A percentile compares a stretch with the other conserved stretches of the same genome.
phyloP scores from a whole-genome alignment of 2,113 vertebrate genomes.

The Ornithorhynchus anatinus region DNA sequence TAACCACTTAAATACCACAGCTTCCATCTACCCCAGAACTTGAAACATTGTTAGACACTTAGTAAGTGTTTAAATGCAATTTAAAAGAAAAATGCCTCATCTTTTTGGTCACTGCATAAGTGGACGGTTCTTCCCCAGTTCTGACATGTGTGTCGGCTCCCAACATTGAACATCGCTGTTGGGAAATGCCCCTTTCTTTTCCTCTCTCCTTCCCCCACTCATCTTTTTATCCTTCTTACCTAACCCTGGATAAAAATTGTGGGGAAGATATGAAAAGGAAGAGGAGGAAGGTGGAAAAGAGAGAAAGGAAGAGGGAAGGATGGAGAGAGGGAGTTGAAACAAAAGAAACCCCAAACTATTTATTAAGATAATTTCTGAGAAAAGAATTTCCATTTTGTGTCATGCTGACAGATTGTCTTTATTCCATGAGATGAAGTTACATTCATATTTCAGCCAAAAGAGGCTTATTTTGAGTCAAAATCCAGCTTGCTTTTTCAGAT shows the following conservation, averaged over 20 bases:
- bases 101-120: neutral
- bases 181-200: neutral
- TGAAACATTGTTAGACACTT: no score
- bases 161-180: conserved; percentile 22
- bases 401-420: conserved; percentile 57
- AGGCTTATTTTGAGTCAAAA: conserved; percentile 1
- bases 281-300: no score
- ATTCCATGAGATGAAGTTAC: conserved; percentile 41
- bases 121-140: neutral
- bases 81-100: no score
- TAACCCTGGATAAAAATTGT: no score
- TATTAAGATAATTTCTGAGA: conserved; percentile 41
- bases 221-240: neutral
- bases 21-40: no score
- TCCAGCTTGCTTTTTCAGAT: conserved; percentile 8
- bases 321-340: neutral
- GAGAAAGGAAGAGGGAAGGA: no score
- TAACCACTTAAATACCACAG: no score
- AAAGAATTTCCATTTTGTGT: conserved; percentile 47
- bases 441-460: conserved; percentile 22
- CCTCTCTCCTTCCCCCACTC: neutral
- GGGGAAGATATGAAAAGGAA: no score
- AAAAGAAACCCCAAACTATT: conserved; percentile 39
- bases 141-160: neutral
- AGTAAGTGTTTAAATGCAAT: no score